Base-by-base conservation (phyloP, 2,113 vertebrate species). In the Clarias batrachus region DNA sequence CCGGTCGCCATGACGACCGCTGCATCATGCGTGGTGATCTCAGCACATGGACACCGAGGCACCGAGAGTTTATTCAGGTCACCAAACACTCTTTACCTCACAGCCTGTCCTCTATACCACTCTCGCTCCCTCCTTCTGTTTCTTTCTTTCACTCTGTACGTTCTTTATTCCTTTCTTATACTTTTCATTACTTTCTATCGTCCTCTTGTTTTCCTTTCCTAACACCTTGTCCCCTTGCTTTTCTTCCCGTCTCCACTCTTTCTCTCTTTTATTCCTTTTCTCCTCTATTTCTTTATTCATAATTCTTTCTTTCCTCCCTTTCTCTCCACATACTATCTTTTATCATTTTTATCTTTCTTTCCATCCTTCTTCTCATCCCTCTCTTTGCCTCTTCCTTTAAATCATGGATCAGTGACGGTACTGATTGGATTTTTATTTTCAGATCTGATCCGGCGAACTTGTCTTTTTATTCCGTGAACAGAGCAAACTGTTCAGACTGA, bases 1-100 rank as follows among this genome's bases (percentile, higher is more conserved):
- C 66, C 9, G 17, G 88, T 87, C 87, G 86, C 86, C 88, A 89
- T 89, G 82, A 79, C 27, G 52, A 89, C 65, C 30, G 57, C 81
- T 66, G 77, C 79, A 81, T 82, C 70, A 71, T 82, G 33, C 25
- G 30, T 60, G 82, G 63, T 41, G 70, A 48, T 73, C 37, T 37
- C 4, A 37, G 19, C 13, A 6, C 68, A 37, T 3, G 68, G 27
- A 71, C 30, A 71, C 68, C 8, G 68, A 19, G 14, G 66, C 19
- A 3, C 17, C 2, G 70, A 37, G 71, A 48, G 21, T 74, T 76
- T 76, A 76, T 76, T 76, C 73, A 76, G 73, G 41, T 76, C 73
- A 76, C 4, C 12, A 12, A 25, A n/a, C 73, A n/a, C 41, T 52
- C 73, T 76, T 52, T 48, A 76, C 73, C 73, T 76, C 41, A 48